Base-by-base conservation (phyloP, 2,113 vertebrate genomes). In the Pelusios castaneus region DNA sequence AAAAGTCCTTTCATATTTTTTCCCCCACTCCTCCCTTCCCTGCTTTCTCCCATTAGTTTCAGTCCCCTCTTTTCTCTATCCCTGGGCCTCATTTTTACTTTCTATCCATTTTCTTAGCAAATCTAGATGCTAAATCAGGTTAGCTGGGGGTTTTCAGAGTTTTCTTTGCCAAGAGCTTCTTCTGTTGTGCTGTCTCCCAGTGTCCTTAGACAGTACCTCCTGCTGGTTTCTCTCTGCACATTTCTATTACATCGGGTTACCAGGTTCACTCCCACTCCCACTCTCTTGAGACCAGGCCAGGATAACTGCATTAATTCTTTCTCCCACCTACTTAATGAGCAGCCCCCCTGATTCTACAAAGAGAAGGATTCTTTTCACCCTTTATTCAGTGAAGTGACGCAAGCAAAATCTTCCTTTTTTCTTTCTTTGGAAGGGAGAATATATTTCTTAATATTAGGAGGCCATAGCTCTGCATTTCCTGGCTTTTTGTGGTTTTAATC, bases 281-380 rank as follows among this genome's bases (percentile, higher is more conserved):
- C 47, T 55, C 89, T 45, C 77, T 11, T 63, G 60, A 73, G 63
- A 92, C 84, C 94, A 94, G 94, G 73, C 88, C 82, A 41, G 2
- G 49, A 45, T 55, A 51, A 24, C 29, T 77, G 17, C 52, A 63
- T 67, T 73, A 10, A 88, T 38, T 77, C 73, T n/a, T 84, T 89
- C 87, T 91, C 51, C 86, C 81, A 83, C 16, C 29, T 77, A 52
- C 41, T 58, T 31, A 0, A 14, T 87, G 31, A 38, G 25, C 45
- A 80, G 56, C 5, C 41, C 54, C 5, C 45, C 52, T 87, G 80
- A 80, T 88, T n/a, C 88, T 87, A 49, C 58, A 45, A 45, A 43
- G 10, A 95, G 81, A 5, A 87, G n/a, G 73, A 25, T 45, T 87
- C 34, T 95, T 94, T 94, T 24, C 92, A 94, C 58, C 91, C 77